These are phyloP conservation scores for Vespertilio murinus DNA, from an alignment of 2,797 vertebrate genomes.

Conservation along the genomic window DNA sequence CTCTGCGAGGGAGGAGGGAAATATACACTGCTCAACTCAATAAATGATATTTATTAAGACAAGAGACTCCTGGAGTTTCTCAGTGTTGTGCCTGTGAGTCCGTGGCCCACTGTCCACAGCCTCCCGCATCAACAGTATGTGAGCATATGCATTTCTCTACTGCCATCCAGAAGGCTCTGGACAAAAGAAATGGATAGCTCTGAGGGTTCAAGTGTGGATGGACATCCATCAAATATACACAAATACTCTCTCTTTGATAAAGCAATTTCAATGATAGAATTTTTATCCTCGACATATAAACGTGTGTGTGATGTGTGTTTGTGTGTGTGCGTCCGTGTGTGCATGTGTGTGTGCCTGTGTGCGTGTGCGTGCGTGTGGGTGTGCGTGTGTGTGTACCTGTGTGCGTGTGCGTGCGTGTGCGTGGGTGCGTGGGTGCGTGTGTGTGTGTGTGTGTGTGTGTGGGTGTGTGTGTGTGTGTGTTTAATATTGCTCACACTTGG, in stretches of 20 bases:
- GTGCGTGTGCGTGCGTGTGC: too few relatives aligned
- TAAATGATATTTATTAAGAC: neutral
- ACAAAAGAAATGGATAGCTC: neutral
- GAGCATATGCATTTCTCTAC: too few relatives aligned
- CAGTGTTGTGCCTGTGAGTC: neutral
- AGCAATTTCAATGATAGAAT: neutral
- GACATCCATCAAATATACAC: neutral
- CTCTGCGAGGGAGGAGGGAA: too few relatives aligned
- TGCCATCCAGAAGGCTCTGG: neutral
- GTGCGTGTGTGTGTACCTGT: too few relatives aligned
- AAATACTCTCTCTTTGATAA: too few relatives aligned
- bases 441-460: too few relatives aligned
- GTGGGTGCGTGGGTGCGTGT: too few relatives aligned
- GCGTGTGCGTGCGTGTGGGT: too few relatives aligned
- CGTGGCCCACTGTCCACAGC: neutral
- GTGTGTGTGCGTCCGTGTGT: neutral
- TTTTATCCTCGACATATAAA: neutral
- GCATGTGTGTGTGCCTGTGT: too few relatives aligned
- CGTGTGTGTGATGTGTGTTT: too few relatives aligned
- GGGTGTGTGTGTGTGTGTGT: too few relatives aligned
- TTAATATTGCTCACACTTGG: too few relatives aligned
- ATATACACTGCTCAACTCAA: neutral
- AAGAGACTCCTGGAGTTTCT: neutral
- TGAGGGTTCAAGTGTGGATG: neutral
- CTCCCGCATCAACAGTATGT: constrained; percentile 44